Evolutionary conservation across 2,113 vertebrate species (phyloP), one percentile per base, ranked within the genome.

Genomic region (Elanoides forficatus): DNA sequence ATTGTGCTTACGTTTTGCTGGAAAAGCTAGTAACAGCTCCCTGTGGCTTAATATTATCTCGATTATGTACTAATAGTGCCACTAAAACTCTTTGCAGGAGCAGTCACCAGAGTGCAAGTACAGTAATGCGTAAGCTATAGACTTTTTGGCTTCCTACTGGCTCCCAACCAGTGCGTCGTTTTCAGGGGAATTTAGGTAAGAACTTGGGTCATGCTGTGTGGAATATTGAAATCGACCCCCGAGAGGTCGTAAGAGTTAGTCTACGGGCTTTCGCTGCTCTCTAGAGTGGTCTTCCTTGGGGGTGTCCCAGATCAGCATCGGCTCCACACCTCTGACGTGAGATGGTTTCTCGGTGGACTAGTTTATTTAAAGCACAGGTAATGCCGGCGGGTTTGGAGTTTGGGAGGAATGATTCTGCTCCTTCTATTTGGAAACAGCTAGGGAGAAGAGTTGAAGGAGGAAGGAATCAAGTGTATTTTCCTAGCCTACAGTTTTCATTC

Each of bases 101-200:
- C 62, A 16, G 13, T 59, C 62, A n/a, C 73, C 32, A 16, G 23
- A 10, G 26, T 27, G 32, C 53, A 52, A 22, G 25, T 21, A 14
- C 18, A 43, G 15, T n/a, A 18, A 9, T 10, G 65, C 27, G 5
- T 17, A 25, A 23, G 32, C 36, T 34, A 22, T 2, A 1, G 8
- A 13, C 11, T 2, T 13, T 20, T 26, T 34, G 55, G 42, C 27
- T 65, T n/a, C 47, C 45, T 73, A 1, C 79, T 55, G 68, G 21
- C 47, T 76, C 34, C 53, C 63, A 62, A 0, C 38, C 48, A 43
- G 43, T 13, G 5, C 36, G 22, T 48, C 0, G 0, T 38, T 72
- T 34, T 26, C 42, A 59, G 16, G 7, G 70, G 58, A 36, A 10
- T 58, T 42, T 6, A 17, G n/a, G 6, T 21, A 29, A n/a, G 27